Evolutionary conservation across 2,888 invertebrate genomes (phyloP).

Genomic region (Dioctria rufipes): DNA sequence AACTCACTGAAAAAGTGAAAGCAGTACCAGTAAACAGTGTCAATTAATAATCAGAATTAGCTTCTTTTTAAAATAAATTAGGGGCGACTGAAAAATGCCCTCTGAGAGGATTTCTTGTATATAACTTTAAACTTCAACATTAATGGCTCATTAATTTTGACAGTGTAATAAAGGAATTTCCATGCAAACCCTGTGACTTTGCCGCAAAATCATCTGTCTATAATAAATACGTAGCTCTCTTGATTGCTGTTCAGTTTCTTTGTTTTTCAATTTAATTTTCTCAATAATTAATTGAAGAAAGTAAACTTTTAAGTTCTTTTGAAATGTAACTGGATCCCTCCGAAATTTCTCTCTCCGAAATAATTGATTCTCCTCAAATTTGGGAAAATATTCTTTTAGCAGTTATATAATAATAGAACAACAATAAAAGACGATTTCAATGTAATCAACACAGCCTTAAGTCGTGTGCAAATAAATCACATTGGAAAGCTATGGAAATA

Average conservation of each 20-base stretch:
- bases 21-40: not conserved
- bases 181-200: too few species aligned
- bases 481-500: slow-evolving; percentile 57
- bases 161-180: too few species aligned
- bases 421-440: slow-evolving; percentile 49
- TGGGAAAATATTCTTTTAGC: slow-evolving; percentile 40
- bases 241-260: too few species aligned
- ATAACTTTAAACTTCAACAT: too few species aligned
- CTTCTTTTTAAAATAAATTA: too few species aligned
- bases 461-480: slow-evolving; percentile 58
- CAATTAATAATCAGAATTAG: too few species aligned
- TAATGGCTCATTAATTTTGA: too few species aligned
- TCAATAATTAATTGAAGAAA: not conserved
- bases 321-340: not conserved
- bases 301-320: not conserved
- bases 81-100: too few species aligned
- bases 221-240: too few species aligned
- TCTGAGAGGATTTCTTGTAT: too few species aligned
- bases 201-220: too few species aligned
- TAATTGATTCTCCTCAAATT: slow-evolving; percentile 46
- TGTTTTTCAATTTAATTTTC: too few species aligned
- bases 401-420: slow-evolving; percentile 53
- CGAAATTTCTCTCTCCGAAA: slow-evolving; percentile 12
- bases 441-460: slow-evolving; percentile 43
- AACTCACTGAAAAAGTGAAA: not conserved